Base-by-base conservation (phyloP, 37 sponge, comb jelly and placozoan genomes). In the Halichondria panicea region DNA sequence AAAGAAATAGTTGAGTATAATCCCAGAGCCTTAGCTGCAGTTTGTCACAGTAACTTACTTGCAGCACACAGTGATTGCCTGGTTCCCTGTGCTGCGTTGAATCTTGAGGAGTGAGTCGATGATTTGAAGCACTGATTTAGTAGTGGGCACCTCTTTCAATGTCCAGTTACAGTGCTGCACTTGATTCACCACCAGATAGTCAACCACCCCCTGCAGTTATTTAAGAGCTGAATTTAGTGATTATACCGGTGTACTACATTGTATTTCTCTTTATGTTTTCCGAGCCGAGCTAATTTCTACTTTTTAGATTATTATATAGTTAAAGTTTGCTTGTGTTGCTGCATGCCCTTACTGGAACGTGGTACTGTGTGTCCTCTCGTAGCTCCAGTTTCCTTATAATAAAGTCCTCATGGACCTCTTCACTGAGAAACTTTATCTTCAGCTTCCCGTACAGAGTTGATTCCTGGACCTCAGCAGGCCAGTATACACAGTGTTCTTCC, bases 1-100 rank as follows among this genome's bases (percentile, higher is more conserved):
- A n/a, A n/a, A n/a, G n/a, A n/a, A n/a, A n/a, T n/a, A n/a, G n/a
- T n/a, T n/a, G n/a, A n/a, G n/a, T n/a, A n/a, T n/a, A n/a, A n/a
- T n/a, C n/a, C n/a, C n/a, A n/a, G n/a, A n/a, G n/a, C n/a, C n/a
- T n/a, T n/a, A n/a, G n/a, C n/a, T n/a, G n/a, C n/a, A n/a, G n/a
- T 18, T 48, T 9, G 50, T 48, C 50, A 48, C 50, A 18, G 13
- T n/a, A 35, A 22, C 72, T 53, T 73, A 92, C 93, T 69, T 88
- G 93, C 93, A 92, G 58, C 76, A 67, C 38, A 92, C 93, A 39
- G 85, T 79, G 12, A 92, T 88, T 31, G 85, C 56, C 19, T 79
- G 68, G 70, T 84, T 88, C 36, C 75, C 85, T 22, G 85, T 84
- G n/a, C 45, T 61, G 46, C 53, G 56, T 63, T 86, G 87, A 8